phyloP scores from a whole-genome alignment of 2,113 vertebrate species.

The Pachycephala philippinensis region DNA sequence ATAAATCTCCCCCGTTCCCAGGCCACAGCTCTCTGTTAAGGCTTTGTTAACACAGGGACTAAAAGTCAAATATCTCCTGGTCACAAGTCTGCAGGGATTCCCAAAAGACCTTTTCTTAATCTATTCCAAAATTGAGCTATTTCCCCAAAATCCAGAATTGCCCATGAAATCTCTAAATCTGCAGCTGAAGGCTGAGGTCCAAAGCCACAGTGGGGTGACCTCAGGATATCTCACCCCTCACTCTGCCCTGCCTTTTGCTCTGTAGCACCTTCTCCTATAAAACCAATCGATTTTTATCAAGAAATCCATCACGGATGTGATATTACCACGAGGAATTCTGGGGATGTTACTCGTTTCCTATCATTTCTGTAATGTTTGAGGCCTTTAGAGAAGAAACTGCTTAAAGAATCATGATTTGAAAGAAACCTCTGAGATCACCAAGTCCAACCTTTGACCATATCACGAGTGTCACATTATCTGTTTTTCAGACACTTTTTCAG shows the following conservation, averaged over 20 bases:
- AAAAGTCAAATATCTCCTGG: not conserved
- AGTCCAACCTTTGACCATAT: not conserved
- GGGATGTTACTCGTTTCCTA: accelerated
- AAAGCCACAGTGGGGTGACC: not conserved
- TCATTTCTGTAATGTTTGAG: not conserved
- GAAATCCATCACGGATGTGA: not conserved
- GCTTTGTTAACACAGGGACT: not conserved
- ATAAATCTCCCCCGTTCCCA: not conserved
- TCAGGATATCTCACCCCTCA: accelerated
- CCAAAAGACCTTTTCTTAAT: not conserved
- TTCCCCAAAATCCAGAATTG: not conserved
- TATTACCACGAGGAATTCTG: not conserved
- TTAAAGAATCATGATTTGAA: not conserved
- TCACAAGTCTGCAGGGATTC: accelerated
- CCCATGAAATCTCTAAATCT: not conserved
- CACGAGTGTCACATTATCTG: not conserved
- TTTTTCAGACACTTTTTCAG: not conserved
- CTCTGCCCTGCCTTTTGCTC: not conserved
- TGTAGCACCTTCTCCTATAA: not conserved
- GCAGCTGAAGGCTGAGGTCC: not conserved
- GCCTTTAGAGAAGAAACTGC: not conserved
- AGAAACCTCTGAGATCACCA: not conserved
- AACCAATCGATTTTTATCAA: not conserved
- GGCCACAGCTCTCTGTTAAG: not conserved
- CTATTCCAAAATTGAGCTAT: not conserved